These are phyloP conservation scores for Pseudeuparius sepicola DNA, from an alignment of 2,888 invertebrate species.

Conservation along the genomic window DNA sequence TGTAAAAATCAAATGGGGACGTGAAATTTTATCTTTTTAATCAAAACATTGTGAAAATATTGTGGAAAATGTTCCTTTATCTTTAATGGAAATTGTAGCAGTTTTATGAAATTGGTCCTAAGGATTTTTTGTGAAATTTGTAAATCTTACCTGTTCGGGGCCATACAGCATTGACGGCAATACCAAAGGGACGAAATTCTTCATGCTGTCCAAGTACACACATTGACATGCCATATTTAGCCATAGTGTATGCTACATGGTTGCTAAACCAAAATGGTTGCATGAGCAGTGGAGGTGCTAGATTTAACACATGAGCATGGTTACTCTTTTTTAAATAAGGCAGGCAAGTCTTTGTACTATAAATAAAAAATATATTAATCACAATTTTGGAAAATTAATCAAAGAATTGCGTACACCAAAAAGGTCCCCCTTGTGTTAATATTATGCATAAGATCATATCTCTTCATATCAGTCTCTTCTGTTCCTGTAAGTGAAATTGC, in stretches of 20 bases:
- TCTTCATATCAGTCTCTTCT: constrained; percentile 82
- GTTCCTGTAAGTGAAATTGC: constrained; percentile 84
- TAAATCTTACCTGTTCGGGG: constrained; percentile 67
- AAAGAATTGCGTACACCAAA: constrained; percentile 59
- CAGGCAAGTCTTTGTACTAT: constrained; percentile 80
- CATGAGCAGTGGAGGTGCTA: constrained; percentile 91
- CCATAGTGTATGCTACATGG: constrained; percentile 95
- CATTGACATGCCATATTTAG: constrained; percentile 99
- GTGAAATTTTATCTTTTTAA: too few relatives aligned
- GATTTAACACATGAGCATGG: constrained; percentile 89
- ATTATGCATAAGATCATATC: constrained; percentile 91
- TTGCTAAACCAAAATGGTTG: constrained; percentile 81
- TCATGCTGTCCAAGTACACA: constrained; percentile 95
- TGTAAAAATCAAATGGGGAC: too few relatives aligned
- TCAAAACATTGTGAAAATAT: too few relatives aligned
- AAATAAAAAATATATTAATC: constrained; percentile 28
- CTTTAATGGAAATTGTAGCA: too few relatives aligned
- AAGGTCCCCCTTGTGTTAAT: constrained; percentile 94
- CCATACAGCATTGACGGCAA: constrained; percentile 95
- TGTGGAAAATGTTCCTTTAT: too few relatives aligned
- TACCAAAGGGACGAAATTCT: constrained; percentile 71
- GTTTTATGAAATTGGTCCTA: too few relatives aligned
- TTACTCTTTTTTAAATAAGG: constrained; percentile 78
- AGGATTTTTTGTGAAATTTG: too few relatives aligned
- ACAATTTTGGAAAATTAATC: not conserved